phyloP scores from a whole-genome alignment of 53 echinoderm and acorn worm genomes.

The Mesocentrotus franciscanus region DNA sequence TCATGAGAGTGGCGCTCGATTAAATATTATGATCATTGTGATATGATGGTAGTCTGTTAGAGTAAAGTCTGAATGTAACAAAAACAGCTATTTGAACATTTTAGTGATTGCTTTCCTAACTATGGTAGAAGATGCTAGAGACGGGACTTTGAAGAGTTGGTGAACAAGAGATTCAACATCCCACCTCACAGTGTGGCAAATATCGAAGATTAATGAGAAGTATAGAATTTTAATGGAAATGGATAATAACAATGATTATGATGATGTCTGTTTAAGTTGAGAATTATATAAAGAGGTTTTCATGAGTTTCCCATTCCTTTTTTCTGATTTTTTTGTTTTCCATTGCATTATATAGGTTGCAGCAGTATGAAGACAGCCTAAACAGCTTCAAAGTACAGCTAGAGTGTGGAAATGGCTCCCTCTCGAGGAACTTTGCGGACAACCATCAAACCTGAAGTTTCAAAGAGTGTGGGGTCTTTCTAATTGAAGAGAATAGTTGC shows the following conservation, averaged over 20 bases:
- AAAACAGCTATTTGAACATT: not conserved
- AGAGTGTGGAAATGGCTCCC: not conserved
- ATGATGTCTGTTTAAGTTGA: not conserved
- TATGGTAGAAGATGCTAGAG: not conserved
- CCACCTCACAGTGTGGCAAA: not conserved
- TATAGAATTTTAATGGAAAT: not conserved
- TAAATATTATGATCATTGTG: not conserved
- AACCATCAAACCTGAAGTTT: not conserved
- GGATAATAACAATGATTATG: not conserved
- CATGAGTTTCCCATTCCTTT: not conserved
- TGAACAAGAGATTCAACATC: not conserved
- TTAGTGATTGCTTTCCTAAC: not conserved
- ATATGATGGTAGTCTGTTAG: not conserved
- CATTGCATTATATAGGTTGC: not conserved
- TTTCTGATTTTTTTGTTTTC: not conserved
- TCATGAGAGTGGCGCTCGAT: not conserved
- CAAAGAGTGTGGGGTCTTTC: not conserved
- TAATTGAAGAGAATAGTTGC: not conserved
- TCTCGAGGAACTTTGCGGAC: not conserved
- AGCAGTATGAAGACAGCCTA: conserved; percentile 52
- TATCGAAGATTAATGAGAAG: too few species aligned
- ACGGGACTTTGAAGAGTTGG: not conserved
- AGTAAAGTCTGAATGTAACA: not conserved
- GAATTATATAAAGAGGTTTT: not conserved
- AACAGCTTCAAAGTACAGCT: conserved; percentile 32